Percentiles rank a stretch among this genome's conserved stretches.
phyloP scores from a whole-genome alignment of 2,888 invertebrate species.

The Penaeus monodon region DNA sequence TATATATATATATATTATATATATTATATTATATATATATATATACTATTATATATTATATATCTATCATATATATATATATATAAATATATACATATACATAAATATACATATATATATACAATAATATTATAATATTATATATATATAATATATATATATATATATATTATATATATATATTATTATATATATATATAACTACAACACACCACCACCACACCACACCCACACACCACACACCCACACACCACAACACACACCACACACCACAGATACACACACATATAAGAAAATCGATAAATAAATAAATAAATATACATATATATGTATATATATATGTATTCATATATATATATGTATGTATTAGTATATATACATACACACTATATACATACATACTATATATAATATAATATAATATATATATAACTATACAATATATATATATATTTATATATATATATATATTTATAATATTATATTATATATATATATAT shows the following conservation, averaged over 20 bases:
- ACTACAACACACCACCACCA: too few species aligned
- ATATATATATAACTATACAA: too few species aligned
- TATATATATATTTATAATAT: background rate
- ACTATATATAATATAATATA: background rate
- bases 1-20: conserved; percentile 30
- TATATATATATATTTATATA: background rate
- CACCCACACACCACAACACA: too few species aligned
- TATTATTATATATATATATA: conserved; percentile 36
- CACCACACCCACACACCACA: too few species aligned
- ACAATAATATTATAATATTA: conserved; percentile 1
- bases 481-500: background rate
- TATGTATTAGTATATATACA: conserved; percentile 33
- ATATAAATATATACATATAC: conserved; percentile 24
- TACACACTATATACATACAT: background rate
- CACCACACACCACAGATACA: too few species aligned
- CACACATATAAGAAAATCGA: too few species aligned
- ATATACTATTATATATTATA: conserved; percentile 27
- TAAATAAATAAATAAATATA: too few species aligned
- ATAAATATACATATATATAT: conserved; percentile 29
- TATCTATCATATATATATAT: conserved; percentile 27
- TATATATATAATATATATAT: conserved; percentile 30
- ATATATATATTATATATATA: conserved; percentile 40
- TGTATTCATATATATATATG: conserved; percentile 35
- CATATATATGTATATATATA: conserved; percentile 38
- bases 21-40: conserved; percentile 32